Evolutionary conservation across 2,888 invertebrate genomes (phyloP).

Genomic region (Dorcus hopei): DNA sequence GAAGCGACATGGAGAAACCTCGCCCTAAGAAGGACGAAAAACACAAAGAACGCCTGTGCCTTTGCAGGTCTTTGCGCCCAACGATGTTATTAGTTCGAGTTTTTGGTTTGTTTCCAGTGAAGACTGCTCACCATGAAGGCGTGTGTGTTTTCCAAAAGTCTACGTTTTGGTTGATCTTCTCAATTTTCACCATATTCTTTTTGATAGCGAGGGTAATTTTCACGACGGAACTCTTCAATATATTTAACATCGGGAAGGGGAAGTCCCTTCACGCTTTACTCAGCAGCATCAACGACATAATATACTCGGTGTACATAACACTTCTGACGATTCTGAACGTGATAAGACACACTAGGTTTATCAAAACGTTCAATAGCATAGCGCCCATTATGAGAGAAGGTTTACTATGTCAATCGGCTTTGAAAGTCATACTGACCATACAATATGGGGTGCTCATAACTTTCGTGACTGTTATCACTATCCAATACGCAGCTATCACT

Average conservation of each 20-base stretch:
- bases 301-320: constrained; percentile 37
- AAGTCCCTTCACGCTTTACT: constrained; percentile 39
- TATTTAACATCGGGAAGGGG: constrained; percentile 24
- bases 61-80: constrained; percentile 37
- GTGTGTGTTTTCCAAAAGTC: constrained; percentile 38
- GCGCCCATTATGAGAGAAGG: constrained; percentile 34
- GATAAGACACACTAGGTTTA: constrained; percentile 34
- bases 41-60: constrained; percentile 24
- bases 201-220: constrained; percentile 29
- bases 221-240: constrained; percentile 32
- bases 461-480: constrained; percentile 23
- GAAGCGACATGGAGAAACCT: too few species aligned
- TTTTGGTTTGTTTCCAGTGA: constrained; percentile 40
- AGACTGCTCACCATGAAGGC: constrained; percentile 33
- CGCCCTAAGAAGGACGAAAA: too few species aligned
- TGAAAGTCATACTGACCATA: constrained; percentile 23
- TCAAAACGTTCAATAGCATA: constrained; percentile 35
- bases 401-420: constrained; percentile 39
- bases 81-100: constrained; percentile 32
- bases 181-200: constrained; percentile 26
- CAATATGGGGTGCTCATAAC: constrained; percentile 32
- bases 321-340: constrained; percentile 33
- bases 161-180: constrained; percentile 36
- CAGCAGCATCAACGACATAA: constrained; percentile 37
- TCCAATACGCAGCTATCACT: constrained; percentile 31